Percentiles rank a stretch among this genome's conserved stretches.
These are phyloP conservation scores for Drosophila emarginata DNA, from an alignment of 2,888 invertebrate genomes.

Conservation along the genomic window DNA sequence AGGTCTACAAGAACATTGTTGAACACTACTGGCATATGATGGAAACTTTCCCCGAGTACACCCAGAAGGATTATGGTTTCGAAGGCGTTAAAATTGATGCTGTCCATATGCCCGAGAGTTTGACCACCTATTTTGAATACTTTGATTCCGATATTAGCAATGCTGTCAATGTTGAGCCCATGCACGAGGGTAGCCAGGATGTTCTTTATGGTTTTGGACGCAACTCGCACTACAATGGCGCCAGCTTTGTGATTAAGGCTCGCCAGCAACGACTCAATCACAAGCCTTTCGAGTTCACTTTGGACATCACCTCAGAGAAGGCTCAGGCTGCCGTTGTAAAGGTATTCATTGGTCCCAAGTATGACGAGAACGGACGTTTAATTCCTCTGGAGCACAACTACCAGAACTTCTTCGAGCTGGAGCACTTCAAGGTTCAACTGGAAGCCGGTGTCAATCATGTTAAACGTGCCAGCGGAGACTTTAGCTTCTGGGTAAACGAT, in stretches of 20 bases:
- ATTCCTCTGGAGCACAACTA: constrained; percentile 85
- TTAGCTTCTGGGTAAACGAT: constrained; percentile 87
- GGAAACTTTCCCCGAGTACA: constrained; percentile 85
- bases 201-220: constrained; percentile 74
- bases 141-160: constrained; percentile 86
- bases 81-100: constrained; percentile 86
- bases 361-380: constrained; percentile 84
- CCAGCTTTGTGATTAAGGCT: constrained; percentile 84
- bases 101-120: constrained; percentile 85
- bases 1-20: constrained; percentile 86
- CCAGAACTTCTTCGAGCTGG: constrained; percentile 87
- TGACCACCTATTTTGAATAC: constrained; percentile 88
- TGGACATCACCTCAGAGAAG: constrained; percentile 85
- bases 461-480: constrained; percentile 86
- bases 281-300: constrained; percentile 85
- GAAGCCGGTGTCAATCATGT: constrained; percentile 84
- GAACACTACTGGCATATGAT: constrained; percentile 85
- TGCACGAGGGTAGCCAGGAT: constrained; percentile 72
- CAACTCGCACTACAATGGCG: constrained; percentile 71
- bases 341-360: constrained; percentile 88
- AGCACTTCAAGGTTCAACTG: constrained; percentile 86
- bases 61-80: constrained; percentile 85
- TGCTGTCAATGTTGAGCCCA: constrained; percentile 81
- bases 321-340: constrained; percentile 86
- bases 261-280: constrained; percentile 87